A percentile compares a stretch with the other conserved stretches of the same genome.
These are phyloP conservation scores for Notocelia uddmanniana DNA, from an alignment of 2,888 invertebrate genomes.

Conservation along the genomic window DNA sequence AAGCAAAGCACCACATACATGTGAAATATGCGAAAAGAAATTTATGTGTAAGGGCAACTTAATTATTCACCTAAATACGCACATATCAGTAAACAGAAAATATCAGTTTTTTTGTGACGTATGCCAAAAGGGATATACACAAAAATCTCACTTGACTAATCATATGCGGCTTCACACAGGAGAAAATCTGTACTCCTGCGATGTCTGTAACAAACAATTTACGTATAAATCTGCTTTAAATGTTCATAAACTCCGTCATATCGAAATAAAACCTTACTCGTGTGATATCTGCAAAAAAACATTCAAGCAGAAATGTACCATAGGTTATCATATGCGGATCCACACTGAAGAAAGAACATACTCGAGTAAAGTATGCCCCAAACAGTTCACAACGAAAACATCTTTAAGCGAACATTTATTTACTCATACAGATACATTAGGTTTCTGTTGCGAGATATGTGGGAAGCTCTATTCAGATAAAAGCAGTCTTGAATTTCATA, in stretches of 20 bases:
- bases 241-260: background rate
- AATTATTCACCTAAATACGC: background rate
- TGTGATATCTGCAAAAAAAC: background rate
- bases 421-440: background rate
- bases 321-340: background rate
- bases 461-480: background rate
- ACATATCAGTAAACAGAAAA: background rate
- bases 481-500: too few relatives aligned
- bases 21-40: too few relatives aligned
- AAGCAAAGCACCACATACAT: too few relatives aligned
- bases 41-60: background rate
- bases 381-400: too few relatives aligned
- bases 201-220: background rate
- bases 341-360: background rate
- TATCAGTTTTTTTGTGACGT: background rate
- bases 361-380: too few relatives aligned
- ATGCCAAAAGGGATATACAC: constrained; percentile 1
- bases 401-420: too few relatives aligned
- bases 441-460: background rate
- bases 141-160: background rate
- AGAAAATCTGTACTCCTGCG: background rate
- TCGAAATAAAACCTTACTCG: background rate
- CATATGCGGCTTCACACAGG: constrained; percentile 2
- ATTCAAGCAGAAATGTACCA: background rate
- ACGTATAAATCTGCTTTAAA: background rate